These are phyloP conservation scores for Chloropsis cyanopogon DNA, from an alignment of 2,113 vertebrate genomes.

Conservation along the genomic window DNA sequence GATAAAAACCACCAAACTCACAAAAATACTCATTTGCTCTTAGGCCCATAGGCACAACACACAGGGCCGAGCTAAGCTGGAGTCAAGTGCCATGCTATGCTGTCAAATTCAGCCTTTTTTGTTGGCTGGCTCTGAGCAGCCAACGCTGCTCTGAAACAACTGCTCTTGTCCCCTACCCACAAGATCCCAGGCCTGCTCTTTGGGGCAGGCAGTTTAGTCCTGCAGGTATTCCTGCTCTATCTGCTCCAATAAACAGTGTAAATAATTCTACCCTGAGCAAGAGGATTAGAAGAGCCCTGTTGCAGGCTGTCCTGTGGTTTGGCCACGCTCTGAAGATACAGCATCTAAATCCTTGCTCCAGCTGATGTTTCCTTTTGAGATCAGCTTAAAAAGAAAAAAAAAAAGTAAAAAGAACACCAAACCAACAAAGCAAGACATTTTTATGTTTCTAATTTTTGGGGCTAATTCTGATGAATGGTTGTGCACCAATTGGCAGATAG, in stretches of 20 bases:
- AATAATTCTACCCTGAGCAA: background rate
- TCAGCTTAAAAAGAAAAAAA: background rate
- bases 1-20: background rate
- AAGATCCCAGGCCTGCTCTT: background rate
- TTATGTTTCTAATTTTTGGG: background rate
- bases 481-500: background rate
- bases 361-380: background rate
- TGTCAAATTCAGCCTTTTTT: background rate
- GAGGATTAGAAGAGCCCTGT: background rate
- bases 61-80: background rate
- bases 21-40: background rate
- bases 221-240: background rate
- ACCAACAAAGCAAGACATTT: background rate
- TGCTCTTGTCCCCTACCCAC: background rate
- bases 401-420: accelerated
- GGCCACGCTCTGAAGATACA: background rate
- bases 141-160: background rate
- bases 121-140: background rate
- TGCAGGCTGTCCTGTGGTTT: background rate
- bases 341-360: background rate
- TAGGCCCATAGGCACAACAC: background rate
- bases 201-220: background rate
- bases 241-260: background rate
- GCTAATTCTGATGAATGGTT: background rate
- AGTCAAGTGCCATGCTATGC: background rate